These are phyloP conservation scores for Poeciliopsis presidionis DNA, from an alignment of 2,797 vertebrate genomes.

Conservation along the genomic window DNA sequence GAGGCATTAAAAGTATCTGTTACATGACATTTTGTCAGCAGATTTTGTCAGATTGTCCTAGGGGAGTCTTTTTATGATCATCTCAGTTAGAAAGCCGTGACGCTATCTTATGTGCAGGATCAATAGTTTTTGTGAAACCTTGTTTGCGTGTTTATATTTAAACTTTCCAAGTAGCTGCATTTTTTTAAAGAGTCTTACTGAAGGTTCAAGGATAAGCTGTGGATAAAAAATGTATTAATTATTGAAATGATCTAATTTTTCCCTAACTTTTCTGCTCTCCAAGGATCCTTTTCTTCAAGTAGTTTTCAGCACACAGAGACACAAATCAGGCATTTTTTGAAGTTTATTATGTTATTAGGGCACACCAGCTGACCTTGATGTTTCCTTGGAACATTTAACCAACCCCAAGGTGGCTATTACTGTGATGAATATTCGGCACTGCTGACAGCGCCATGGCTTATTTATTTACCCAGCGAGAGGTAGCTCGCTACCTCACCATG, in stretches of 20 bases:
- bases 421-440: constrained; percentile 80
- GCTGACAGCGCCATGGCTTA: constrained; percentile 76
- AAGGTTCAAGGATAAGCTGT: constrained; percentile 53
- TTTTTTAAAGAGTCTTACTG: constrained; percentile 14
- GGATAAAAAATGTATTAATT: constrained; percentile 51
- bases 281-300: constrained; percentile 47
- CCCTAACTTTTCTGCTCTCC: constrained; percentile 37
- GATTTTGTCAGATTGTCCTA: constrained; percentile 15
- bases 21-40: constrained; percentile 24
- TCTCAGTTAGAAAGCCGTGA: constrained; percentile 9
- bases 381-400: constrained; percentile 86
- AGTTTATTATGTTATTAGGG: constrained; percentile 81
- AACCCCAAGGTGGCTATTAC: constrained; percentile 86
- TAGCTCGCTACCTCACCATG: constrained; percentile 72
- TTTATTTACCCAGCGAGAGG: constrained; percentile 83
- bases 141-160: constrained; percentile 14
- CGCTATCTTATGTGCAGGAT: constrained; percentile 15
- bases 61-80: constrained; percentile 26
- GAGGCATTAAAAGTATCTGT: constrained; percentile 31
- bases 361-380: constrained; percentile 82
- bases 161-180: constrained; percentile 3
- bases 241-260: constrained; percentile 65
- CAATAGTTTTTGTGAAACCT: constrained; percentile 28
- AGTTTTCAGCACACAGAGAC: constrained; percentile 64
- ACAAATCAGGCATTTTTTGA: constrained; percentile 74